Evolutionary conservation across 2,797 vertebrate genomes (phyloP), one percentile per base, ranked within the genome.

Genomic region (Vespertilio murinus): DNA sequence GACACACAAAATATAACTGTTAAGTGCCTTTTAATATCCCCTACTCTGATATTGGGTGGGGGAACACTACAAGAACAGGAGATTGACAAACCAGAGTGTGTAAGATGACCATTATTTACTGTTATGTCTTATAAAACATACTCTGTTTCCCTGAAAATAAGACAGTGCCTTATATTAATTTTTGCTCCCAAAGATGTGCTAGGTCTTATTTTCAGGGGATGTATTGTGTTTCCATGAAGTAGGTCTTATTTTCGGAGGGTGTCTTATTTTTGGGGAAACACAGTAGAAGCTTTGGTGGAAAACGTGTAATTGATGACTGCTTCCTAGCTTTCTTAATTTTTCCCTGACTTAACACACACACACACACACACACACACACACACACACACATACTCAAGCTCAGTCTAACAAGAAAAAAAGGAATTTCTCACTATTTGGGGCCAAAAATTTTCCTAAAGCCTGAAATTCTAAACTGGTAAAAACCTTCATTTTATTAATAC

Each of bases 271-370:
- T n/a, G n/a, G n/a, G n/a, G n/a, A n/a, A n/a, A n/a, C n/a, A n/a
- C n/a, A n/a, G n/a, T n/a, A 45, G 35, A 64, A 75, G 7, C 16
- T 85, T 77, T 86, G 28, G 8, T 64, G 38, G 64, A 86, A 81
- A 61, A 20, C 2, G 25, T 82, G 4, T 2, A 47, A 38, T 42
- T 30, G 0, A 40, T 67, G 40, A 61, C 14, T 82, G 6, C 45
- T 18, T 80, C 17, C 54, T 88, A 40, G n/a, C 10, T 95, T 75
- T 73, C 14, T 33, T 82, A 89, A 83, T 5, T 7, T 94, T 95
- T 81, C 28, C 65, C 8, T 40, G 7, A 81, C 25, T n/a, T 71
- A 45, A 52, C 40, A 85, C 6, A 52, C 17, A 11, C 17, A 67
- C 22, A 22, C 10, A 56, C 2, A 28, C 9, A 40, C 18, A 49